A percentile compares a stretch with the other conserved stretches of the same genome.
Evolutionary conservation across 2,113 vertebrate species (phyloP).

Genomic region (Archilochus colubris): DNA sequence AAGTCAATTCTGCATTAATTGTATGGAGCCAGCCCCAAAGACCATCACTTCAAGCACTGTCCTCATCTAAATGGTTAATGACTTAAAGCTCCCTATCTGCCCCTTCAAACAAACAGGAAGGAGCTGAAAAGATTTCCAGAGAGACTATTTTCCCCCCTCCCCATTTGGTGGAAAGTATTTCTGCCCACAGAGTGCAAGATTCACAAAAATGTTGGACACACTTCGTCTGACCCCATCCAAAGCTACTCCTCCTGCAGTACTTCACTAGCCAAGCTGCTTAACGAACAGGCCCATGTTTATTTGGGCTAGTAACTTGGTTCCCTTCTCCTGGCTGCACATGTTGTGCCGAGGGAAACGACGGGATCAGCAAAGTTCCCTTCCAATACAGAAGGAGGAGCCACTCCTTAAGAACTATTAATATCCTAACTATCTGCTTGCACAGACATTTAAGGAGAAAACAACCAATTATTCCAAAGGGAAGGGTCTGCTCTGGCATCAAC

Average conservation of each 20-base stretch:
- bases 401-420: background rate
- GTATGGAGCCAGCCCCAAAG: constrained; percentile 24
- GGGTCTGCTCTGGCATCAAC: background rate
- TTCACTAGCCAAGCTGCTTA: background rate
- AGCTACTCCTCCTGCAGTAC: background rate
- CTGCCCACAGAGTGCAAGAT: constrained; percentile 47
- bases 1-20: background rate
- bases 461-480: background rate
- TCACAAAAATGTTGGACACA: constrained; percentile 49
- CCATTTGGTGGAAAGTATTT: constrained; percentile 51
- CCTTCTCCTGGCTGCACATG: background rate
- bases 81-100: background rate
- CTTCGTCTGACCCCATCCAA: background rate
- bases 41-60: background rate
- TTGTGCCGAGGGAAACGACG: background rate
- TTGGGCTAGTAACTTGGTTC: background rate
- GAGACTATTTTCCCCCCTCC: background rate
- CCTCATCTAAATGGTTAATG: background rate
- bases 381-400: background rate
- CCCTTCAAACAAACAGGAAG: constrained; percentile 47
- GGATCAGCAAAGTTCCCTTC: background rate
- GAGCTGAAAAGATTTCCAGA: constrained; percentile 8
- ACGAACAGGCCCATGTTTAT: background rate
- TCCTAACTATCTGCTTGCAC: background rate
- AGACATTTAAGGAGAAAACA: background rate